These are phyloP conservation scores for Sycobia sp. DNA, from an alignment of 1,140 invertebrate species.

Conservation along the genomic window DNA sequence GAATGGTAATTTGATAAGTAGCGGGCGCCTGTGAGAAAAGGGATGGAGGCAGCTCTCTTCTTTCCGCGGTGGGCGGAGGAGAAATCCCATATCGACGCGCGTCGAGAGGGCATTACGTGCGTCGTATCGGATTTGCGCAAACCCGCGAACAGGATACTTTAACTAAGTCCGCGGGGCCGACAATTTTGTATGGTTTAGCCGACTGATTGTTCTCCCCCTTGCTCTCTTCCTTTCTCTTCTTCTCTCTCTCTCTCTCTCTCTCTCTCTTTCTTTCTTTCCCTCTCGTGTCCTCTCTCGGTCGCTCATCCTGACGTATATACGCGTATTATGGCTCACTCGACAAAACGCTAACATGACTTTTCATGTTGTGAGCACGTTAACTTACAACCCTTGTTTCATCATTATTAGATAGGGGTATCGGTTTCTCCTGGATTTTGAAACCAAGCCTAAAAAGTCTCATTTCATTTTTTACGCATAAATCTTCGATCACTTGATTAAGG, in stretches of 20 bases:
- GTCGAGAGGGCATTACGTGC: too few relatives aligned
- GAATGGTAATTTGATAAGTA: conserved; percentile 24
- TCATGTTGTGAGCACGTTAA: neutral
- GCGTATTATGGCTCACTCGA: neutral
- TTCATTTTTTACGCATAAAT: too few relatives aligned
- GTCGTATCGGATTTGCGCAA: conserved; percentile 17
- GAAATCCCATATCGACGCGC: neutral
- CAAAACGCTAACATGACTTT: neutral
- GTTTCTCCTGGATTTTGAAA: too few relatives aligned
- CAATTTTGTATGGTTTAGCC: conserved; percentile 13
- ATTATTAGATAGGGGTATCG: too few relatives aligned
- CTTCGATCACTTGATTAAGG: too few relatives aligned
- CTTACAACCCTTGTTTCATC: too few relatives aligned
- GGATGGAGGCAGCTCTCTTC: neutral
- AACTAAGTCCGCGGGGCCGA: conserved; percentile 1
- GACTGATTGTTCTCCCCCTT: neutral
- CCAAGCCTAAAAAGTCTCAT: too few relatives aligned
- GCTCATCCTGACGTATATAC: too few relatives aligned
- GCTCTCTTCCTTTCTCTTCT: too few relatives aligned
- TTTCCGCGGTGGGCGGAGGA: neutral
- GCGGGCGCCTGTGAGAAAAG: neutral
- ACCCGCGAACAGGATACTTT: conserved; percentile 10
- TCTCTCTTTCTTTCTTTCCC: too few relatives aligned
- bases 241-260: too few relatives aligned
- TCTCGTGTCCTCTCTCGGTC: too few relatives aligned